Base-by-base conservation (phyloP, 2,888 invertebrate species). In the Shargacucullia verbasci region DNA sequence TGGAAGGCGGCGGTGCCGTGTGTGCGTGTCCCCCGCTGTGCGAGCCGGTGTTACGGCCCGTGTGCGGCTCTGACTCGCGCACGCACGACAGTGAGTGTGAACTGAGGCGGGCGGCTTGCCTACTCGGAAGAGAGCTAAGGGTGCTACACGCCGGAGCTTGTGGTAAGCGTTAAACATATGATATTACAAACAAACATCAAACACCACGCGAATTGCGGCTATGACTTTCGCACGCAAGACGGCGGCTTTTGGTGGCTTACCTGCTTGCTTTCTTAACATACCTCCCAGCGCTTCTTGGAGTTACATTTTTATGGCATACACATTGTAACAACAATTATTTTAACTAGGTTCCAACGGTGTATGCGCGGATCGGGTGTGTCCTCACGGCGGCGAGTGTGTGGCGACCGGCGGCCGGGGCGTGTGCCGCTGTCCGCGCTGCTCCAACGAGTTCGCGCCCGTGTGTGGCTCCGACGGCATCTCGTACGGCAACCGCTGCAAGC, bases 21-120 rank as follows among this genome's bases (percentile, higher is more conserved):
- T 98, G 98, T 87, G 96, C 96, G 61, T 99, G 99, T 85, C 97
- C 97, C 0, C 95, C 96, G 11, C 95, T 95, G 27, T 98, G 98
- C 85, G 97, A 97, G 86, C 96, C 96, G 10, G 95, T 97, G 47
- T 95, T 97, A 93, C 94, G 96, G 44, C 97, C 97, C 3, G 97
- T 98, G 10, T 98, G 98, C 88, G 98, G 97, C 2, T 96, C 96
- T 2, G 98, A 98, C 83, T 97, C 97, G 2, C 95, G 95, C 61
- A 98, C 98, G 0, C 98, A 98, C 91, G 96, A 96, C 67, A 97
- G 97, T 53, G 96, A 96, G 76, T 98, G 98, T 87, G 97, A 98
- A 82, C 91, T 98, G 81, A 95, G 95, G 63, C 95, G 96, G 59
- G 96, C 96, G 37, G 96, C 96, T 1, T 98, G 97, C 81, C 89